These are phyloP conservation scores for Galerucella nymphaeae DNA, from an alignment of 2,888 invertebrate species.

Conservation along the genomic window DNA sequence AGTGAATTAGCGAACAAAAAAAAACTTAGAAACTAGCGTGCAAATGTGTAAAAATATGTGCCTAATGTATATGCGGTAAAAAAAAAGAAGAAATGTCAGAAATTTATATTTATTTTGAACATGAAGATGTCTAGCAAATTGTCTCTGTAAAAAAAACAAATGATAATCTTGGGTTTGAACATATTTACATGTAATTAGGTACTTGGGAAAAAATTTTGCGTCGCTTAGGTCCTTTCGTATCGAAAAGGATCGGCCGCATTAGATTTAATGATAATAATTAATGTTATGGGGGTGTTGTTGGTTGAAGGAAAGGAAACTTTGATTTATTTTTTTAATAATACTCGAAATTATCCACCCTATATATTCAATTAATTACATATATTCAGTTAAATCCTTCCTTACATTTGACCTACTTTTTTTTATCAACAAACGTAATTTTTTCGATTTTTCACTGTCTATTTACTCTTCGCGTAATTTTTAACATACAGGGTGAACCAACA, in stretches of 20 bases:
- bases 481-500: too few species aligned
- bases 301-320: not conserved
- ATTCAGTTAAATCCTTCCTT: too few species aligned
- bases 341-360: not conserved
- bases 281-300: not conserved
- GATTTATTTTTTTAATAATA: not conserved
- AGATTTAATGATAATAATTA: constrained; percentile 16
- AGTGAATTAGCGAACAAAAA: constrained; percentile 50
- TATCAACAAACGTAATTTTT: too few species aligned
- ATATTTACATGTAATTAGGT: constrained; percentile 31
- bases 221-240: constrained; percentile 32
- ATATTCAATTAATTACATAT: too few species aligned
- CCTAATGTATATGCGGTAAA: constrained; percentile 55
- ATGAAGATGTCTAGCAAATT: constrained; percentile 34
- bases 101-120: constrained; percentile 47
- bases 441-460: too few species aligned
- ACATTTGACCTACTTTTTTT: too few species aligned
- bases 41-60: constrained; percentile 63
- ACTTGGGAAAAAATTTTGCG: constrained; percentile 21
- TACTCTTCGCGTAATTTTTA: too few species aligned
- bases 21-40: constrained; percentile 55
- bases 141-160: constrained; percentile 29
- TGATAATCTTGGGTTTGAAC: constrained; percentile 10
- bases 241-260: constrained; percentile 34
- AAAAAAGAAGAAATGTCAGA: constrained; percentile 46